Conservation (phyloP, 2,113 vertebrate species). For the Lepisosteus oculatus region DNA sequence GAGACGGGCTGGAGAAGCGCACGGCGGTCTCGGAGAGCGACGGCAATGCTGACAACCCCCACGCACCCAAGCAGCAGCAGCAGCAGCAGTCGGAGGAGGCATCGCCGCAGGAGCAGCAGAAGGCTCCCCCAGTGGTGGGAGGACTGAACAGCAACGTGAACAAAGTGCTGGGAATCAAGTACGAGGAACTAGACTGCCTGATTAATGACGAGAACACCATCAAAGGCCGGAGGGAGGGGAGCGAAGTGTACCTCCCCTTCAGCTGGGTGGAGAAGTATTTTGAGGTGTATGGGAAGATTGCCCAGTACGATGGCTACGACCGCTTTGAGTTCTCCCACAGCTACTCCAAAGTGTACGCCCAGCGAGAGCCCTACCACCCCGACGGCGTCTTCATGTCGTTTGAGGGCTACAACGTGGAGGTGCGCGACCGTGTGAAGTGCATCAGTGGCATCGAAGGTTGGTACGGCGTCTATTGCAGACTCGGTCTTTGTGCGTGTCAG, state of each 20-base stretch:
- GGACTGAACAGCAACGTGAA: slow-evolving; percentile 44
- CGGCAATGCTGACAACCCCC: slow-evolving; percentile 16
- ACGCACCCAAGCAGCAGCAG: slow-evolving; percentile 54
- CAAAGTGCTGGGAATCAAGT: slow-evolving; percentile 63
- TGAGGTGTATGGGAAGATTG: slow-evolving; percentile 89
- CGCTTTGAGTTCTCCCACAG: slow-evolving; percentile 97
- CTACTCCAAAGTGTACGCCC: slow-evolving; percentile 93
- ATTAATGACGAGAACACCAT: slow-evolving; percentile 91
- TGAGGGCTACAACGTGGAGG: slow-evolving; percentile 97
- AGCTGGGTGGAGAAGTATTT: slow-evolving; percentile 95
- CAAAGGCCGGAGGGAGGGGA: slow-evolving; percentile 82
- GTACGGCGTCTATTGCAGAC: slow-evolving; percentile 21
- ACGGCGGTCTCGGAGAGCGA: slow-evolving; percentile 45
- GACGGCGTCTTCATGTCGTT: slow-evolving; percentile 98
- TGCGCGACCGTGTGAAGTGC: slow-evolving; percentile 94
- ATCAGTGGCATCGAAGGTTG: slow-evolving; percentile 95
- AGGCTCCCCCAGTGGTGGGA: slow-evolving; percentile 72
- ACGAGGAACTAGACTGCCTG: slow-evolving; percentile 94
- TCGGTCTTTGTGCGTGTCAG: too few species aligned
- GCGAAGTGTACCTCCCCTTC: slow-evolving; percentile 90
- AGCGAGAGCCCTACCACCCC: slow-evolving; percentile 88
- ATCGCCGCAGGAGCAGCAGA: slow-evolving; percentile 59
- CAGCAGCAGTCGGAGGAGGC: slow-evolving; percentile 74
- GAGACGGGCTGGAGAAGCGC: slow-evolving; percentile 57
- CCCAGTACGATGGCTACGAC: slow-evolving; percentile 85